A percentile compares a stretch with the other conserved stretches of the same genome.
These are phyloP conservation scores for Axea sp. DNA, from an alignment of 2,888 invertebrate genomes.

Conservation along the genomic window DNA sequence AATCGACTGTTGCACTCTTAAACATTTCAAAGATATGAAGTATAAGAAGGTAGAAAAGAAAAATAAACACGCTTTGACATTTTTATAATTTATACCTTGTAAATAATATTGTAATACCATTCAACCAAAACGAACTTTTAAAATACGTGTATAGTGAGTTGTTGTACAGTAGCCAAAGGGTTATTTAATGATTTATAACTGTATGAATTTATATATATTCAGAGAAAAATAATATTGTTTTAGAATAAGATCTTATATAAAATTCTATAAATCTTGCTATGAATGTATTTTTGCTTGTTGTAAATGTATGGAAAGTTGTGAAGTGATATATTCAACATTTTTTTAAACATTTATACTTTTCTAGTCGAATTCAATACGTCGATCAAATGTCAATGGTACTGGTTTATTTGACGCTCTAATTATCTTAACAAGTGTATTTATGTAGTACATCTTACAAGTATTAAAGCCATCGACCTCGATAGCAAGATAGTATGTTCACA, in stretches of 20 bases:
- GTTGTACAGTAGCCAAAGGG: conserved; percentile 70
- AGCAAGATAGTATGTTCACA: conserved; percentile 24
- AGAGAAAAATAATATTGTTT: no score
- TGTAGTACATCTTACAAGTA: conserved; percentile 46
- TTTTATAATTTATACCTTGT: conserved; percentile 72
- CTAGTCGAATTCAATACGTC: conserved; percentile 11
- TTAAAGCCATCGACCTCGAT: conserved; percentile 52
- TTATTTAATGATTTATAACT: no score
- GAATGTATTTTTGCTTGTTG: no score
- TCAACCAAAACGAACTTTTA: conserved; percentile 71
- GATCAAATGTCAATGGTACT: conserved; percentile 28
- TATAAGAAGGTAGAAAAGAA: conserved; percentile 22
- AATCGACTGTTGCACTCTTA: conserved; percentile 21
- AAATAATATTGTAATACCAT: conserved; percentile 71
- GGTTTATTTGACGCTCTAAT: conserved; percentile 51
- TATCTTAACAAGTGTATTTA: conserved; percentile 33
- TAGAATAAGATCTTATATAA: no score
- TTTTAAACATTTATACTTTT: background rate
- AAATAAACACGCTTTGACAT: conserved; percentile 12
- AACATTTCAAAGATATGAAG: conserved; percentile 7
- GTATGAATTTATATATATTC: no score
- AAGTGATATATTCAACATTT: background rate
- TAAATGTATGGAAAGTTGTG: background rate
- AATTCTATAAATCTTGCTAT: no score
- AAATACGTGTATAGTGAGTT: no score